phyloP scores from a whole-genome alignment of 2,113 vertebrate species.

The Mormyrus iriodes region DNA sequence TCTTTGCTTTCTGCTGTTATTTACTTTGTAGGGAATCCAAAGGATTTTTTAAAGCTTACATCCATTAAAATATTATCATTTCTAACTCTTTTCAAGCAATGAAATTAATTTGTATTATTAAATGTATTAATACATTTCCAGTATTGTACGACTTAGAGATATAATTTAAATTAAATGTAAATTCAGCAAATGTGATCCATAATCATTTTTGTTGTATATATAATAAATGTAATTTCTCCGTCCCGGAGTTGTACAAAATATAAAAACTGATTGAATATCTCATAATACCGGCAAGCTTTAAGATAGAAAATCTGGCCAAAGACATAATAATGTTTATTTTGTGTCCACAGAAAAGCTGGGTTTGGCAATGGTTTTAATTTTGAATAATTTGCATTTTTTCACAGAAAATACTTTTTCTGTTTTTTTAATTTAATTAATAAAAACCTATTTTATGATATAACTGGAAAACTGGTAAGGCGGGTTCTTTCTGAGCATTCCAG shows the following conservation, averaged over 20 bases:
- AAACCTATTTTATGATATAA: not conserved
- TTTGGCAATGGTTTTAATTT: not conserved
- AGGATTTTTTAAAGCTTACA: not conserved
- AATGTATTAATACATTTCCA: not conserved
- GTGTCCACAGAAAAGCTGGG: not conserved
- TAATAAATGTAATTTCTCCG: not conserved
- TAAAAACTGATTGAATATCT: not conserved
- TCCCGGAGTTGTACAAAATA: not conserved
- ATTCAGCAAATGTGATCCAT: not conserved
- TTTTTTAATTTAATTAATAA: not conserved
- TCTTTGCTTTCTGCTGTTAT: not conserved
- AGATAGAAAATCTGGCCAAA: not conserved
- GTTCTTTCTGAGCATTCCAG: not conserved
- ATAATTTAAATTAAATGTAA: not conserved
- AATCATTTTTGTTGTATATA: not conserved
- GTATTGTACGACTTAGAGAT: not conserved
- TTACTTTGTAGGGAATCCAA: not conserved
- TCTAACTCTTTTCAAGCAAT: not conserved
- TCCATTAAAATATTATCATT: not conserved
- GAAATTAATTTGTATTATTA: not conserved
- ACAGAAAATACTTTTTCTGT: not conserved
- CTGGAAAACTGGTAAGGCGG: not conserved
- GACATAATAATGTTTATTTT: not conserved
- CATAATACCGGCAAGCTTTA: not conserved
- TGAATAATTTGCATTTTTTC: not conserved